Evolutionary conservation across 2,888 invertebrate genomes (phyloP).

Genomic region (Calameuta idolon): DNA sequence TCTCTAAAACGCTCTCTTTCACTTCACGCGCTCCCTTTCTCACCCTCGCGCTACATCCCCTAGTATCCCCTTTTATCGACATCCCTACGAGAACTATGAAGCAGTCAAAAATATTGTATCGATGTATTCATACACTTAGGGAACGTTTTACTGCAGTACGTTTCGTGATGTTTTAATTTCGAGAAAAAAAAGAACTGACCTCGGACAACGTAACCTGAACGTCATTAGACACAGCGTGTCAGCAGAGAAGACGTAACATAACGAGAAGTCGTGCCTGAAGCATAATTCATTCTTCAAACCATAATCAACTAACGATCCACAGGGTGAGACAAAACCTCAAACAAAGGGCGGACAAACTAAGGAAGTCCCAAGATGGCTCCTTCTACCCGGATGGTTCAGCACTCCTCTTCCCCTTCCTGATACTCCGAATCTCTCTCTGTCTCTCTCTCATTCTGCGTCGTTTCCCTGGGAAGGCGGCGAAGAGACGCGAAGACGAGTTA

Average conservation of each 20-base stretch:
- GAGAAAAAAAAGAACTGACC: background rate
- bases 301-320: conserved; percentile 5
- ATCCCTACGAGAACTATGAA: background rate
- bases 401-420: conserved; percentile 20
- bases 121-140: background rate
- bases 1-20: conserved; percentile 24
- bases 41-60: background rate
- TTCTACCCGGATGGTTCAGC: background rate
- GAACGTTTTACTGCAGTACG: background rate
- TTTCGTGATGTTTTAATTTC: background rate
- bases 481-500: conserved; percentile 32
- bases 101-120: background rate
- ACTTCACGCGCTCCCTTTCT: background rate
- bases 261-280: background rate
- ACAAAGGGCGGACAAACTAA: conserved; percentile 5
- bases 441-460: background rate
- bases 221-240: background rate
- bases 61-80: background rate
- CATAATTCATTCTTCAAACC: conserved; percentile 5
- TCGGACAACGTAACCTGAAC: background rate
- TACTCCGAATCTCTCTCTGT: conserved; percentile 13
- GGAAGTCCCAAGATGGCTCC: conserved; percentile 5
- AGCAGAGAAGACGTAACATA: background rate
- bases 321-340: conserved; percentile 7
- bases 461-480: conserved; percentile 9